Conservation (phyloP, 2,888 invertebrate species). For the Eledona agricola region DNA sequence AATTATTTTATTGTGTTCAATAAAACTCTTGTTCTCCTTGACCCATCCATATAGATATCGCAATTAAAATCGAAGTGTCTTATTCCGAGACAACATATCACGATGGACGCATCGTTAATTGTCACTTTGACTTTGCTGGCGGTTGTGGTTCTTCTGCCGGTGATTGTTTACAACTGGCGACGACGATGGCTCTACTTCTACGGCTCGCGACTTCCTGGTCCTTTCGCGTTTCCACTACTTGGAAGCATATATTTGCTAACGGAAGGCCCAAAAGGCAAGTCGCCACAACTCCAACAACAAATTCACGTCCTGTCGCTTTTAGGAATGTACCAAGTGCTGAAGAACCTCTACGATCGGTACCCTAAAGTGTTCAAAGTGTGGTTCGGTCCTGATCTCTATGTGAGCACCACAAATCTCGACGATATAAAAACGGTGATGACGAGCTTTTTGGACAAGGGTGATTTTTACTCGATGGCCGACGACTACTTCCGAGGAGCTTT, state of each 20-base stretch:
- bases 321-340: conserved; percentile 4
- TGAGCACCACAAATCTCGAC: conserved; percentile 11
- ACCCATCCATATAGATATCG: no score
- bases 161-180: neutral
- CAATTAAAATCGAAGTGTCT: no score
- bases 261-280: conserved; percentile 3
- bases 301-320: neutral
- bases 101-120: no score
- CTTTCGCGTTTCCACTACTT: conserved; percentile 3
- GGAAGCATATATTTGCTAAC: conserved; percentile 6
- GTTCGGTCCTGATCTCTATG: conserved; percentile 11
- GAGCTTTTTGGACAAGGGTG: conserved; percentile 8
- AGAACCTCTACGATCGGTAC: neutral
- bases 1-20: no score
- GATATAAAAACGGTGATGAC: conserved; percentile 12
- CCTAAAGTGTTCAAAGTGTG: conserved; percentile 7
- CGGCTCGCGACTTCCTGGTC: conserved; percentile 7
- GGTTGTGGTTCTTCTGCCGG: no score
- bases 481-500: conserved; percentile 10
- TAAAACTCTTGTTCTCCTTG: no score
- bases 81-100: no score
- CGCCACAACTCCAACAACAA: no score
- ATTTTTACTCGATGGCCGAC: conserved; percentile 15
- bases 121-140: no score
- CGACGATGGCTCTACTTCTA: conserved; percentile 5